These are phyloP conservation scores for Spizaetus ornatus DNA, from an alignment of 2,113 vertebrate species.

Conservation along the genomic window DNA sequence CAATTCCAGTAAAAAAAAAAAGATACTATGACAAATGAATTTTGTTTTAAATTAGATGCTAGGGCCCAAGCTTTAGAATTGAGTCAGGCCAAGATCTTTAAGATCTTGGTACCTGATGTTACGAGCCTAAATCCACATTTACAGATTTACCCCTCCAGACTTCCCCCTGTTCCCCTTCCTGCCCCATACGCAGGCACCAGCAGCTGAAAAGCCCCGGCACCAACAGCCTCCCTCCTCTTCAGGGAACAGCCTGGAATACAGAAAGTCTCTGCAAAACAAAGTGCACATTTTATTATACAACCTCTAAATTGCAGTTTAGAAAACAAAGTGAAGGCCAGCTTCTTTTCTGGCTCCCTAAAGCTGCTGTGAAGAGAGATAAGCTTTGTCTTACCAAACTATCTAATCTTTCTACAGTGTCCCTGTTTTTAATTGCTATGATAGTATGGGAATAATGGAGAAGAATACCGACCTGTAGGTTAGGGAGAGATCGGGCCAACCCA, in stretches of 20 bases:
- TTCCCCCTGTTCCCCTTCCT: neutral
- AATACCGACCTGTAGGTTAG: neutral
- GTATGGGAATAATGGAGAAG: neutral
- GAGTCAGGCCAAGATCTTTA: neutral
- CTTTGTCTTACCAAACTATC: neutral
- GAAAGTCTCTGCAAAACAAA: neutral
- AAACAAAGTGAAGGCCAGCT: neutral
- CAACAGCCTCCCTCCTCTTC: neutral
- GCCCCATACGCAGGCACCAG: accelerated
- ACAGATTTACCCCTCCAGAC: neutral
- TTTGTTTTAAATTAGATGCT: neutral
- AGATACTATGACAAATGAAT: neutral
- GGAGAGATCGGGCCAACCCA: neutral
- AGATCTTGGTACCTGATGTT: neutral
- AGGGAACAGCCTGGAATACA: neutral
- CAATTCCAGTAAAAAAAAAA: neutral
- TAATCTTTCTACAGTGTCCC: neutral
- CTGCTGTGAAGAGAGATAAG: neutral
- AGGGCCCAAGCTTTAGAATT: neutral
- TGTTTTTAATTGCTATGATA: neutral
- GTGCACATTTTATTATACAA: neutral
- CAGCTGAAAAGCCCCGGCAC: neutral
- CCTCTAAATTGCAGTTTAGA: neutral
- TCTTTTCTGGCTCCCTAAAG: neutral
- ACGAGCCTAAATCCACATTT: neutral